phyloP scores from a whole-genome alignment of 2,888 invertebrate species.

The Hirtodrosophila confusa region DNA sequence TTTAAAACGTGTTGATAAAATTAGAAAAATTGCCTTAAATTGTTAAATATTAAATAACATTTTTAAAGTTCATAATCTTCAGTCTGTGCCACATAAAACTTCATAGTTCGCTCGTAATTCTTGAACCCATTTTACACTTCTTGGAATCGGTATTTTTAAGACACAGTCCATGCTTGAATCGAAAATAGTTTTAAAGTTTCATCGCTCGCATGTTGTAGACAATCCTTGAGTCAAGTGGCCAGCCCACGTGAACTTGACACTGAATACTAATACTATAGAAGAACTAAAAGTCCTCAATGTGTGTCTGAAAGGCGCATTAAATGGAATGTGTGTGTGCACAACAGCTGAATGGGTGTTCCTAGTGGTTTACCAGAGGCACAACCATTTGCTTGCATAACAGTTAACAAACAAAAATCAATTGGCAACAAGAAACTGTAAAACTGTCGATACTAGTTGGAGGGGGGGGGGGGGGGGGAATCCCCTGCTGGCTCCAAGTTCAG shows the following conservation, averaged over 20 bases:
- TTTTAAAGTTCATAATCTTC: too few species aligned
- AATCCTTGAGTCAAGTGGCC: slow-evolving; percentile 47
- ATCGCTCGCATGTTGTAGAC: slow-evolving; percentile 5
- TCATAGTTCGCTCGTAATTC: too few species aligned
- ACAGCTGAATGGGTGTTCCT: slow-evolving; percentile 26
- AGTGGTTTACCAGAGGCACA: slow-evolving; percentile 19
- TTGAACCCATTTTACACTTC: too few species aligned
- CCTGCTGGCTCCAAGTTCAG: neutral
- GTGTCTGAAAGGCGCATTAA: slow-evolving; percentile 8
- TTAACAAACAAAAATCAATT: slow-evolving; percentile 73
- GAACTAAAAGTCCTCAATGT: slow-evolving; percentile 37
- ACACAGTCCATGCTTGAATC: neutral
- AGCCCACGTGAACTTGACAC: slow-evolving; percentile 65
- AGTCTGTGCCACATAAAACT: too few species aligned
- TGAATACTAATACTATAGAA: slow-evolving; percentile 46
- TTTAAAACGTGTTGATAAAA: too few species aligned
- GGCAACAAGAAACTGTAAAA: slow-evolving; percentile 29
- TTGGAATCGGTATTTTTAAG: too few species aligned
- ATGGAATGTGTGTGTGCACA: slow-evolving; percentile 23
- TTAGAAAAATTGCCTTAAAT: too few species aligned
- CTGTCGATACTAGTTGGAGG: slow-evolving; percentile 4
- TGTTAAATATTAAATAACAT: too few species aligned
- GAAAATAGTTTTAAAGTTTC: slow-evolving; percentile 21
- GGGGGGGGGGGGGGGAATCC: neutral
- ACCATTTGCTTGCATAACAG: slow-evolving; percentile 62